Percentiles rank a stretch among this genome's conserved stretches.
Evolutionary conservation across 2,797 vertebrate species (phyloP).

Genomic region (Pangasius djambal): DNA sequence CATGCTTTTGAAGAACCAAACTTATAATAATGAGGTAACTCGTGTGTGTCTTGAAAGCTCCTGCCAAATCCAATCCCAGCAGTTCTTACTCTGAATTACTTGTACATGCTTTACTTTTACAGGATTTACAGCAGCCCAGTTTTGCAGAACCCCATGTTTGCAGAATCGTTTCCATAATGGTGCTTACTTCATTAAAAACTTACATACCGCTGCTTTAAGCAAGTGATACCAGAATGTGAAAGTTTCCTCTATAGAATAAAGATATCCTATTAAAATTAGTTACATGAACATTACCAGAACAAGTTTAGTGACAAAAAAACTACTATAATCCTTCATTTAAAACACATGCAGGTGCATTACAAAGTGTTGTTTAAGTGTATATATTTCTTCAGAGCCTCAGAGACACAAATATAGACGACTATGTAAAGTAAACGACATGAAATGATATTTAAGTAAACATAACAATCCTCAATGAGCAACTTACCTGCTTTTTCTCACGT

Average conservation of each 20-base stretch:
- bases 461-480: slow-evolving; percentile 19
- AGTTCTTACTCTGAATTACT: background rate
- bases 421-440: background rate
- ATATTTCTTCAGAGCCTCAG: background rate
- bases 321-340: background rate
- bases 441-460: background rate
- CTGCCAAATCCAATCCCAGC: background rate
- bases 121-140: background rate
- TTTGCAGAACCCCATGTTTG: background rate
- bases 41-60: background rate
- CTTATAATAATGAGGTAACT: background rate
- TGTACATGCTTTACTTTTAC: background rate
- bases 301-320: background rate
- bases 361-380: background rate
- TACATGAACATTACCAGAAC: background rate
- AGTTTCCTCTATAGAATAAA: background rate
- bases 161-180: too few relatives aligned
- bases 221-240: background rate
- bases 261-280: background rate
- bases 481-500: slow-evolving; percentile 27
- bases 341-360: background rate
- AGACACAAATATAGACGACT: background rate
- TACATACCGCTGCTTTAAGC: slow-evolving; percentile 3
- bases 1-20: background rate
- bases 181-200: background rate